Evolutionary conservation across 2,797 vertebrate species (phyloP), one percentile per base, ranked within the genome.

Genomic region (Sebastes nivosus): DNA sequence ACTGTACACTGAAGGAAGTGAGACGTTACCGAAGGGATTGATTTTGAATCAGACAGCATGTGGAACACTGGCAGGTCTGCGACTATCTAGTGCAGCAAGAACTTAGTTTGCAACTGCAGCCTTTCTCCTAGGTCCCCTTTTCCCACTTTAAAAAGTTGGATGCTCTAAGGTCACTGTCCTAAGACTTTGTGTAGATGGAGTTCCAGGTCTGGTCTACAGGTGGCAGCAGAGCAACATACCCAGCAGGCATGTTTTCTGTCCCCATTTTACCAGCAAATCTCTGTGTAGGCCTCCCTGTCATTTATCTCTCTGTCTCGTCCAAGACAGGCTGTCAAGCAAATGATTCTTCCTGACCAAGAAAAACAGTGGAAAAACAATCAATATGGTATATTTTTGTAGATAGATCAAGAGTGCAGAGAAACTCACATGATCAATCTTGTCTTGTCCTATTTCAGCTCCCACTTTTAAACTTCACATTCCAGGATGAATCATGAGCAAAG

Each of bases 401-500:
- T 60, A 24, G 67, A 79, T 88, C 55, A 86, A 85, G 36, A 65
- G 55, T 50, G 20, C 60, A 59, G 55, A 80, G 63, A 34, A 25
- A 60, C 57, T 81, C 29, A 67, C 67, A 34, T 80, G 32, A 86
- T 52, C 80, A 65, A 84, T 85, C 12, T 55, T n/a, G 27, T 85
- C 72, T 69, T 82, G 36, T 85, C 83, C 32, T 70, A 9, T 90
- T 93, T 76, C 88, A 95, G 93, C 87, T 94, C 88, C 87, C 87
- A 71, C 83, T 83, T 90, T 85, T 27, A 71, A 87, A 82, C 88
- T 91, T 87, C 76, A 80, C 50, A 58, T 71, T 82, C 60, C 58
- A 87, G 65, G 64, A 93, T 93, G 92, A 93, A 87, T 83, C 92
- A 94, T 93, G 94, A 89, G 66, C 88, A 90, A 93, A 94, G 90